These are phyloP conservation scores for Bactericera cockerelli DNA, from an alignment of 1,140 invertebrate species.

Conservation along the genomic window DNA sequence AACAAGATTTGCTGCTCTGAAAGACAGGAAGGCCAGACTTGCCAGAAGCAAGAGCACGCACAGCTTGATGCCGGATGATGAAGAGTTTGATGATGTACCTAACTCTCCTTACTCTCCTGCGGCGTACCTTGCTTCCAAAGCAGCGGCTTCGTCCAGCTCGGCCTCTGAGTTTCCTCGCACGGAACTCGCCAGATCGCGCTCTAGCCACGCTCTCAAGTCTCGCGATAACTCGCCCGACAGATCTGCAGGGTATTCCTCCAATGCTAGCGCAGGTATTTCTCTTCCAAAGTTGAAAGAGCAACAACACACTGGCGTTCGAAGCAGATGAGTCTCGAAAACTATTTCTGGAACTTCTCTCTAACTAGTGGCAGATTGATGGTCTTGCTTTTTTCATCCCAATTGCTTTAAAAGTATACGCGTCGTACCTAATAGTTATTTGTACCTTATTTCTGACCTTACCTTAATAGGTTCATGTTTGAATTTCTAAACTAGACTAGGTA, in stretches of 20 bases:
- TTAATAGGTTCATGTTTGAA: no score
- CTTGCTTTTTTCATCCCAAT: no score
- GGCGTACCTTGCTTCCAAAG: conserved; percentile 59
- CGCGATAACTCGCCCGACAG: conserved; percentile 59
- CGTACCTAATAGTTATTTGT: no score
- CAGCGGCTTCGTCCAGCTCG: conserved; percentile 40
- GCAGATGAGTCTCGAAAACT: background rate
- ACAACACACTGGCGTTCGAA: conserved; percentile 1
- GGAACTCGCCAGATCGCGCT: conserved; percentile 59
- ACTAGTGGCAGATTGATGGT: no score
- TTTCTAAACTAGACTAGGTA: no score
- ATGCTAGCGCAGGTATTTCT: conserved; percentile 7
- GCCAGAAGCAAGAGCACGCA: conserved; percentile 70
- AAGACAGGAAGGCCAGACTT: conserved; percentile 59
- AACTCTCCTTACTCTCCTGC: conserved; percentile 61
- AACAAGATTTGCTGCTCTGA: conserved; percentile 36
- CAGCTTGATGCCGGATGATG: conserved; percentile 52
- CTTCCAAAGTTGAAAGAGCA: conserved; percentile 8
- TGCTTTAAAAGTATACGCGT: no score
- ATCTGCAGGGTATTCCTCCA: conserved; percentile 9
- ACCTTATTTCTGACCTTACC: no score
- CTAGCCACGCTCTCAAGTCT: conserved; percentile 65
- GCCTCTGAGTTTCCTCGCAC: conserved; percentile 25
- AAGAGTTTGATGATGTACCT: conserved; percentile 55
- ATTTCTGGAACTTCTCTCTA: no score